Conservation (phyloP, 2,888 invertebrate species). For the Dugesia japonica region DNA sequence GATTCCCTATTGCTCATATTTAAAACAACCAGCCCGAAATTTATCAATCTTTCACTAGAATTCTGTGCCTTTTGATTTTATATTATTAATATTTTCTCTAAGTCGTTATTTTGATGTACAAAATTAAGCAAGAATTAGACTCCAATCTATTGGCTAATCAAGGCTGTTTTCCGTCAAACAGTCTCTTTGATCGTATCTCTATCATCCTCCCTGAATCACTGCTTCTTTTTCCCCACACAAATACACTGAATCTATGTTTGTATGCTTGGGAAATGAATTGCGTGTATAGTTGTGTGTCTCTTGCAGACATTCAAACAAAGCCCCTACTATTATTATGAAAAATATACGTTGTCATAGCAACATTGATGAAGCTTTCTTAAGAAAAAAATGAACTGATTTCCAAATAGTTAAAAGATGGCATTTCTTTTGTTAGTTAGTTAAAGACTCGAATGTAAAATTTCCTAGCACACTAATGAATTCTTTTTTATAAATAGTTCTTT, state of each 20-base stretch:
- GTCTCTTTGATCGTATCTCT: constrained; percentile 20
- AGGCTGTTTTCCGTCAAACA: constrained; percentile 20
- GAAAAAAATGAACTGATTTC: constrained; percentile 20
- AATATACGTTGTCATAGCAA: constrained; percentile 20
- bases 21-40: neutral
- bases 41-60: constrained; percentile 20
- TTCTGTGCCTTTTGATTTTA: constrained; percentile 20
- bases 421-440: constrained; percentile 16
- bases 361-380: constrained; percentile 20
- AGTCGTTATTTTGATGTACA: constrained; percentile 20
- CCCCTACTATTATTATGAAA: constrained; percentile 20
- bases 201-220: constrained; percentile 20
- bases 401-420: constrained; percentile 20
- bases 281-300: neutral
- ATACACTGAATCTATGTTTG: constrained; percentile 12
- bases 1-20: neutral
- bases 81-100: constrained; percentile 14
- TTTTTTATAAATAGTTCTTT: neutral
- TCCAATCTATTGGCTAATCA: constrained; percentile 20
- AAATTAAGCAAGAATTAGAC: constrained; percentile 20
- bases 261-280: neutral
- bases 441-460: constrained; percentile 15
- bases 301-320: constrained; percentile 13
- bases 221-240: constrained; percentile 10
- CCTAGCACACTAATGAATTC: constrained; percentile 6